These are phyloP conservation scores for Phaethon lepturus DNA, from an alignment of 2,113 vertebrate species.

Conservation along the genomic window DNA sequence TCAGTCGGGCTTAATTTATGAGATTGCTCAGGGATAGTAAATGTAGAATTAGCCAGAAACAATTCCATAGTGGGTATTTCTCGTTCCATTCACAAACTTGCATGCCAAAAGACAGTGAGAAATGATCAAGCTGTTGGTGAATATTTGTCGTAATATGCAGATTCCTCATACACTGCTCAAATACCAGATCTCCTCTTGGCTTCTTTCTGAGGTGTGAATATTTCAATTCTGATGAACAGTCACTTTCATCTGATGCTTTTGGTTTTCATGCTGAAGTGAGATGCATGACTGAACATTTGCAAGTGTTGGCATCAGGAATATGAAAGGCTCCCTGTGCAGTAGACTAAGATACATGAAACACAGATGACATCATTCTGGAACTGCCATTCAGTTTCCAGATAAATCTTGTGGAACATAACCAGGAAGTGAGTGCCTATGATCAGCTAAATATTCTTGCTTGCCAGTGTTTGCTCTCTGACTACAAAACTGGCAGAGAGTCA, in stretches of 20 bases:
- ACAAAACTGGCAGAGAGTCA: not conserved
- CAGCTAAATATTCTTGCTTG: not conserved
- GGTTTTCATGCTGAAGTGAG: not conserved
- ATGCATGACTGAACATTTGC: not conserved
- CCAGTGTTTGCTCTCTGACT: not conserved
- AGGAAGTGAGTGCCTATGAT: not conserved
- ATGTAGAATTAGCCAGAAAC: not conserved
- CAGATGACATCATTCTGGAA: slow-evolving; percentile 6
- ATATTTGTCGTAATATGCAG: not conserved
- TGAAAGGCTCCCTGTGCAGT: not conserved
- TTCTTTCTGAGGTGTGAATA: not conserved
- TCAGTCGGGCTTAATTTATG: not conserved
- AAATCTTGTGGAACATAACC: not conserved
- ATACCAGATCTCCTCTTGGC: not conserved
- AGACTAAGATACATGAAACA: not conserved
- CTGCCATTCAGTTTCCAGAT: not conserved
- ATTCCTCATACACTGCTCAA: not conserved
- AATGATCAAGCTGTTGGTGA: not conserved
- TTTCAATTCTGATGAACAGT: not conserved
- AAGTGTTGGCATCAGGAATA: not conserved
- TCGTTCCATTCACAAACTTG: not conserved
- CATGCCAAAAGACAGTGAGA: not conserved
- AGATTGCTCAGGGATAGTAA: not conserved
- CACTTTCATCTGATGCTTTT: not conserved
- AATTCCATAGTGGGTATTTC: not conserved